Base-by-base conservation (phyloP, 2,888 invertebrate genomes). In the Andrena bucephala region DNA sequence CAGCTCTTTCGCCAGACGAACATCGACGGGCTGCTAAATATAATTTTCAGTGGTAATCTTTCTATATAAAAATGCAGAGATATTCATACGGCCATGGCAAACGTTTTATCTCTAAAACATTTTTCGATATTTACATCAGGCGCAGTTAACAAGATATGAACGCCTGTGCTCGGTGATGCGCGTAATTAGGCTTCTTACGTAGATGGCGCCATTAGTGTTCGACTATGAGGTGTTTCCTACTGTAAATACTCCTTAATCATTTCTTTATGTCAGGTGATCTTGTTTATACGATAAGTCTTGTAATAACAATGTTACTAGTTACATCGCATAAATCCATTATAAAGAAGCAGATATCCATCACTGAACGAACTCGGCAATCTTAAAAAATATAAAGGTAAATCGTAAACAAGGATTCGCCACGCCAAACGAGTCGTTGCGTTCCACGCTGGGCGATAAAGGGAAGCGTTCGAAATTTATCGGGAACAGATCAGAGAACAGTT, bases 151-250 rank as follows among this genome's bases (percentile, higher is more conserved):
- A 16, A 71, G 62, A 50, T 24, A 16, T 2, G 5, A 24, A 4
- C 13, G 20, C 36, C 27, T 42, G 57, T 36, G 20, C 20, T 20
- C 57, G 16, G 29, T 70, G 5, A 42, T 36, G 29, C 5, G 3
- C 8, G 6, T 27, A 54, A 54, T 73, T 54, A 24, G 50, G 33
- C 31, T 36, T 54, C 27, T 65, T 20, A 48, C 10, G 13, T 24
- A 67, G 66, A 74, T 48, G 31, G 67, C 74, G 42, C 31, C 48
- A 31, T 16, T 20, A 20, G 20, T 10, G n/a, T 31, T 31, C 31
- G 5, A 42, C 42, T 42, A 4, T 13, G 4, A 42, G 1, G 42
- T 42, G 42, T 42, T 42, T 42, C 16, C 42, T 42, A 42, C 16
- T 5, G 42, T 42, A 42, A 42, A 42, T 16, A 42, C 16, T 42